These are phyloP conservation scores for Microctenopoma lineatum DNA, from an alignment of 2,797 vertebrate species.

Conservation along the genomic window DNA sequence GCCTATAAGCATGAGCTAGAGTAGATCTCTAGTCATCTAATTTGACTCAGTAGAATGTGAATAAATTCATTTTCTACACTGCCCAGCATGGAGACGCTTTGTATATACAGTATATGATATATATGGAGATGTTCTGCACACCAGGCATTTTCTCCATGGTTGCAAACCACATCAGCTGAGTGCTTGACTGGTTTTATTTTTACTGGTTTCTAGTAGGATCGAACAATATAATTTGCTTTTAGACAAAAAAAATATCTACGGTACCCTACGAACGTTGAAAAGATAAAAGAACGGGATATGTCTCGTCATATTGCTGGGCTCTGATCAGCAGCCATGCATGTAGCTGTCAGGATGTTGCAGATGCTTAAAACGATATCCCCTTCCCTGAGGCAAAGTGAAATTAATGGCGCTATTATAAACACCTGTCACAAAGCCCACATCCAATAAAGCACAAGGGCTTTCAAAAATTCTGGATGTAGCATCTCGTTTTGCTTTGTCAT, in stretches of 20 bases:
- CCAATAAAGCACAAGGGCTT: slow-evolving; percentile 52
- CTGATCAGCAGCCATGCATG: slow-evolving; percentile 57
- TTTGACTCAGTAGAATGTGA: neutral
- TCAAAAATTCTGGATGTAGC: slow-evolving; percentile 35
- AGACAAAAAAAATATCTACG: slow-evolving; percentile 19
- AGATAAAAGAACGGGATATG: slow-evolving; percentile 29
- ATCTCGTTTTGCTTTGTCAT: slow-evolving; percentile 16
- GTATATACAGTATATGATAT: no score
- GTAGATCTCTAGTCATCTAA: neutral
- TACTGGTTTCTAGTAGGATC: slow-evolving; percentile 4
- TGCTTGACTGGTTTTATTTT: slow-evolving; percentile 12
- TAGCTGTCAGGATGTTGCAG: slow-evolving; percentile 65
- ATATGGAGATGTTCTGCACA: no score
- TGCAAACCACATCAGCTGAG: slow-evolving; percentile 4
- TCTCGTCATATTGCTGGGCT: slow-evolving; percentile 28
- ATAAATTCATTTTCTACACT: neutral
- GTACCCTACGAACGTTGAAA: slow-evolving; percentile 30
- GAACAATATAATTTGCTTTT: slow-evolving; percentile 4
- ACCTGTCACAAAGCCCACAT: slow-evolving; percentile 70
- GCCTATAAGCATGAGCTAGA: no score
- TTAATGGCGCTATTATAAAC: slow-evolving; percentile 67
- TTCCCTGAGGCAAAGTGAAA: slow-evolving; percentile 61
- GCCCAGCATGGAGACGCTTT: no score
- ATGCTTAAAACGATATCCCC: slow-evolving; percentile 48
- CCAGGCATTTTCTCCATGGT: no score